Evolutionary conservation across 2,113 vertebrate genomes (phyloP), one percentile per base, ranked within the genome.

Genomic region (Monopterus albus): DNA sequence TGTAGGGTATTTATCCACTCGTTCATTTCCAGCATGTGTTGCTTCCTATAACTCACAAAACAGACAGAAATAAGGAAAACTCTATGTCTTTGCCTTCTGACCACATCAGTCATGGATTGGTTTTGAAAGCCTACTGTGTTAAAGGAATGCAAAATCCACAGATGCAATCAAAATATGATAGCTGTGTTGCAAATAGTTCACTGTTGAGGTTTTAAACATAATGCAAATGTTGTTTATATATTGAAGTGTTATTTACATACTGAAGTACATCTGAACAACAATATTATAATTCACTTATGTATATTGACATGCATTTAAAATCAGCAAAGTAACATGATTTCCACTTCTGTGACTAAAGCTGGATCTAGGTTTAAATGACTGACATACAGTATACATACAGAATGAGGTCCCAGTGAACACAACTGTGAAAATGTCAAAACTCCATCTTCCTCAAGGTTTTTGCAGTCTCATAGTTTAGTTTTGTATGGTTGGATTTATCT

Each of bases 401-500:
- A n/a, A n/a, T n/a, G n/a, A n/a, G 7, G 29, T 72, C 2, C 3
- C 3, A 7, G 23, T 38, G 21, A 45, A 36, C 29, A 8, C 25
- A 59, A 15, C 15, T 8, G 39, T 7, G 26, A 58, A 63, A 53
- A 31, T 20, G 7, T 26, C 58, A 33, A 70, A 57, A 33, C 2
- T 23, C 29, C 14, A 17, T 51, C 10, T 25, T 38, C 5, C 6
- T 43, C 10, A 23, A 28, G 21, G 20, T 39, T 53, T 42, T 46
- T 39, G 43, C 25, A 26, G 7, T 8, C 6, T 17, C 6, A 9
- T 50, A 35, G 35, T 52, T 72, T 29, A 29, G 21, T 66, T 66
- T 74, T 29, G 15, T 39, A 33, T 61, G 46, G 60, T 9, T 28
- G 46, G 43, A 57, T 62, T 6, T 46, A 26, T 50, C 46, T 15